Conservation (phyloP, 1,140 invertebrate genomes). For the Zaprionus davidi region DNA sequence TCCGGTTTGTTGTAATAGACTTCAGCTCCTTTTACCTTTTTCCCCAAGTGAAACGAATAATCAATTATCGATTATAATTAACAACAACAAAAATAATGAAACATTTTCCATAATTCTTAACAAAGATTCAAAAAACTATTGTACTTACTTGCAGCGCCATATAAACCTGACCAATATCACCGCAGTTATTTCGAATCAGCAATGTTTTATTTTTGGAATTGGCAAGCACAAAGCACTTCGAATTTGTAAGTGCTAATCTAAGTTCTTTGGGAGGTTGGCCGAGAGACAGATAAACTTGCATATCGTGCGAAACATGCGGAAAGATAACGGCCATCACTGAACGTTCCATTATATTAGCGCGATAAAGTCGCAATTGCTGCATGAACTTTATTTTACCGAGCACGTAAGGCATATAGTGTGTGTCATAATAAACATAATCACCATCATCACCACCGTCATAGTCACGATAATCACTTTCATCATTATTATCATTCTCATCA, state of each 20-base stretch:
- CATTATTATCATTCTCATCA: too few relatives aligned
- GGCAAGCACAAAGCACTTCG: conserved; percentile 26
- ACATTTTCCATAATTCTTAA: too few relatives aligned
- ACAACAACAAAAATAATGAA: too few relatives aligned
- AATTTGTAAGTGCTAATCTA: background rate
- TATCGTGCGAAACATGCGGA: conserved; percentile 8
- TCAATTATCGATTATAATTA: too few relatives aligned
- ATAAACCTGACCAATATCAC: background rate
- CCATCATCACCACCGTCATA: too few relatives aligned
- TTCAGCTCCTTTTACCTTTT: background rate
- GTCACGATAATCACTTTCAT: too few relatives aligned
- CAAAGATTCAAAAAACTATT: too few relatives aligned
- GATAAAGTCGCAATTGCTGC: conserved; percentile 37
- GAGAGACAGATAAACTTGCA: conserved; percentile 29
- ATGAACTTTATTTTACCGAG: background rate
- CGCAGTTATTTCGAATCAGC: conserved; percentile 56
- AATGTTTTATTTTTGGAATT: conserved; percentile 1
- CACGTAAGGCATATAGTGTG: too few relatives aligned
- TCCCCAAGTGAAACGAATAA: background rate
- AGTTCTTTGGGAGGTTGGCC: background rate
- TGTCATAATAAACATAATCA: too few relatives aligned
- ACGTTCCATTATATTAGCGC: conserved; percentile 20
- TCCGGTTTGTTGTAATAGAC: background rate
- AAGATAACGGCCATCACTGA: conserved; percentile 50
- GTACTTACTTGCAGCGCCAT: conserved; percentile 27